phyloP scores from a whole-genome alignment of 2,888 invertebrate species.

The Hypolimnas misippus region DNA sequence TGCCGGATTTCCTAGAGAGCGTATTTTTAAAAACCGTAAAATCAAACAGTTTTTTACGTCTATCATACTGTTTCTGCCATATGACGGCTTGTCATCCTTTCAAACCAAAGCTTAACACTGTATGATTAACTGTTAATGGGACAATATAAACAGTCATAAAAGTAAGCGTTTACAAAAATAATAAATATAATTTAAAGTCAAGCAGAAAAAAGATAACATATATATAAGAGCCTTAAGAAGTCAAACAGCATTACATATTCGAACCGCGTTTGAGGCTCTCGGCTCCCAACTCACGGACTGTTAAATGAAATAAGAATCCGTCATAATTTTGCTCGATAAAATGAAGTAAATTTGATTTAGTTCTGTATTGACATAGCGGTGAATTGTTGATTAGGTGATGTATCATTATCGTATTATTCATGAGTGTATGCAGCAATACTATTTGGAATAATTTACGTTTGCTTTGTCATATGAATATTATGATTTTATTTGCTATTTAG shows the following conservation, averaged over 20 bases:
- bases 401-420: constrained; percentile 1
- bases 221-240: constrained; percentile 47
- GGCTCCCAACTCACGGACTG: constrained; percentile 59
- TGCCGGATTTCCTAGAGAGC: no score
- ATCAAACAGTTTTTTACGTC: no score
- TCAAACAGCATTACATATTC: constrained; percentile 64
- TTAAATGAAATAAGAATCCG: constrained; percentile 67
- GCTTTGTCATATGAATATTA: neutral
- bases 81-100: no score
- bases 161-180: no score
- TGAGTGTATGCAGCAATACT: neutral
- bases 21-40: no score
- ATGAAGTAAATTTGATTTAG: constrained; percentile 37
- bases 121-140: no score
- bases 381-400: constrained; percentile 39
- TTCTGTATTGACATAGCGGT: constrained; percentile 18
- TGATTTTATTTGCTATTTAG: neutral
- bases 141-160: no score
- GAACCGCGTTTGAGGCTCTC: constrained; percentile 54
- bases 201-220: neutral
- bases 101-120: no score
- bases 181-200: neutral
- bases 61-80: no score
- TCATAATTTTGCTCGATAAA: constrained; percentile 53
- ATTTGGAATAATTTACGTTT: neutral